Evolutionary conservation across 1,140 invertebrate species (phyloP), one percentile per base, ranked within the genome.

Genomic region (Venturia canescens): DNA sequence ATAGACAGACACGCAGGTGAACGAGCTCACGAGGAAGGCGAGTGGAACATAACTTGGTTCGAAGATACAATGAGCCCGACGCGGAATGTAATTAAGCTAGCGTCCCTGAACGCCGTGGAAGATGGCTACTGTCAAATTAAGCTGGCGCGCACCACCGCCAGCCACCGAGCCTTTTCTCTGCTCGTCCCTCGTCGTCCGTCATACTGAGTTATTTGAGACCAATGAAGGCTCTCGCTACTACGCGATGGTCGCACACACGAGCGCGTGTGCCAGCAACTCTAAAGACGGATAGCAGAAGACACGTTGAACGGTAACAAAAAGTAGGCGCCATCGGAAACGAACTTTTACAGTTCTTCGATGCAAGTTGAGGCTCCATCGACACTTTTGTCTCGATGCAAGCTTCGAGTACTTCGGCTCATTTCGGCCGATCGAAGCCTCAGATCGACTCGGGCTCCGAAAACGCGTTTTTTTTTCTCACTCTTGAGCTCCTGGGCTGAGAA

Each of bases 51-150:
- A 82, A 82, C 78, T 80, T 79, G 26, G 78, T 82, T 76, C 23
- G 57, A 82, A 23, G 34, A 79, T 78, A 82, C 83, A 83, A 83
- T 84, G 82, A 80, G 78, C 79, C 69, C 71, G 71, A 31, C 72
- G 63, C 48, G 90, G 90, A 91, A 91, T 91, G 90, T 90, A 91
- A 91, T 91, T 91, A 91, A 90, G 89, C 87, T 84, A 86, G 84
- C 85, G 89, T 84, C 83, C 82, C 79, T 82, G 87, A 66, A 23
- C 69, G 70, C 48, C 60, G 21, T 44, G 87, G 86, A 86, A 85
- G 87, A 90, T 86, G 89, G 86, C 87, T 88, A 87, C 86, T 89
- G 90, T 91, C 90, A 90, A 91, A 91, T 91, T 90, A 90, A 89
- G 88, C 89, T 85, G 84, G 86, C 86, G 84, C 82, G 84, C 26